phyloP scores from a whole-genome alignment of 2,113 vertebrate species.

The Orthonyx spaldingii region DNA sequence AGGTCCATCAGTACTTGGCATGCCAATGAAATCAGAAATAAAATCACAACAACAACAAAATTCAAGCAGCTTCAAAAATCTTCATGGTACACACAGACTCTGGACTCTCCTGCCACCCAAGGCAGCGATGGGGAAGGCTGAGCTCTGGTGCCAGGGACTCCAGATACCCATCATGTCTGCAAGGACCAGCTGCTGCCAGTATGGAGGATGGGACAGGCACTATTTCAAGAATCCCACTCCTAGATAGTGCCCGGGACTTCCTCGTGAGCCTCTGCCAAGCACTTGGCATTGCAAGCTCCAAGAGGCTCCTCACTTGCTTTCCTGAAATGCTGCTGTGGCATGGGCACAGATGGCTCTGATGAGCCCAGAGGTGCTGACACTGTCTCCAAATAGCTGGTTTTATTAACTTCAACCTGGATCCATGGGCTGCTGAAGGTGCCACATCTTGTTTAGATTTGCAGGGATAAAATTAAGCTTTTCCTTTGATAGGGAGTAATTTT shows the following conservation, averaged over 20 bases:
- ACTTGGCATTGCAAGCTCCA: neutral
- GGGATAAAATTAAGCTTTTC: neutral
- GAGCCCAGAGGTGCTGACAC: fast-evolving
- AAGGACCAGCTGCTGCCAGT: neutral
- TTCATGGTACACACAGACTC: neutral
- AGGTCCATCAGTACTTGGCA: neutral
- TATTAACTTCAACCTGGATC: neutral
- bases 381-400: fast-evolving
- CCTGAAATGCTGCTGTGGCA: neutral
- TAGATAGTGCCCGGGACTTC: neutral
- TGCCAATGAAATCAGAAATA: neutral
- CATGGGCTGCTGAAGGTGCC: neutral
- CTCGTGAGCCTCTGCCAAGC: neutral
- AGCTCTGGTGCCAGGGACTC: neutral
- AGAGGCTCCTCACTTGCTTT: neutral
- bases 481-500: neutral
- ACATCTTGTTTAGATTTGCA: neutral
- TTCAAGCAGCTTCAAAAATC: neutral
- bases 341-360: fast-evolving
- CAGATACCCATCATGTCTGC: neutral
- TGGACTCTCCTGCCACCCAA: neutral
- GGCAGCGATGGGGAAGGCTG: neutral
- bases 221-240: neutral
- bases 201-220: neutral
- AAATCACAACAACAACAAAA: neutral